Evolutionary conservation across 2,113 vertebrate genomes (phyloP), one percentile per base, ranked within the genome.

Genomic region (Copsychus sechellarum): DNA sequence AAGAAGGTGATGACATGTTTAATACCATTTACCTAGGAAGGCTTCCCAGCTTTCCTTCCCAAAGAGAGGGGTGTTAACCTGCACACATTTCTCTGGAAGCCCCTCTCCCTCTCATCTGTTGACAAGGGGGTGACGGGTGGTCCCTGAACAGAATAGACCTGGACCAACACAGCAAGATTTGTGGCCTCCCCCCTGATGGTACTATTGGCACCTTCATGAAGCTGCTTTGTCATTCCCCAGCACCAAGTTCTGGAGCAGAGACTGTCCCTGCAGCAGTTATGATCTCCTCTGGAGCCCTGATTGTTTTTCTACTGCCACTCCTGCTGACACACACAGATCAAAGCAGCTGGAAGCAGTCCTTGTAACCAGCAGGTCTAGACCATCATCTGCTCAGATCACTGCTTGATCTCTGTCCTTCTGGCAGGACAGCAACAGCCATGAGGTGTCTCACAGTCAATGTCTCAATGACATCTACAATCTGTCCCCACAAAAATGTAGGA

Each of bases 1-100:
- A 97, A 96, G 93, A 93, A 96, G 92, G 92, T 86, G 95, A 97
- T 96, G 96, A 97, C 96, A 97, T 97, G 95, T 97, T 97, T 97
- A 96, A 96, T 97, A 95, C 95, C 92, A 31, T 92, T 76, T 83
- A 94, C 36, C 40, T 71, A 86, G 57, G 70, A 93, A 89, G 50
- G 70, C 81, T 89, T 71, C 70, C 61, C 89, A 85, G 87, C 54
- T 72, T 61, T 92, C 45, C 57, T 79, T 77, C 66, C 53, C 73
- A 61, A 8, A 0, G 2, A 45, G 36, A 73, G 23, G 8, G 17
- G 9, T 54, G 29, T 51, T 62, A 74, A 77, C 61, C 65, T 73
- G 58, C 66, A 86, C 31, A 11, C 24, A 47, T 51, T 51, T 56
- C 62, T 86, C 51, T 60, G 72, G 74, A 92, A 93, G 67, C 60